Conservation (phyloP, 2,797 vertebrate species). For the Sebastiscus albofasciatus region DNA sequence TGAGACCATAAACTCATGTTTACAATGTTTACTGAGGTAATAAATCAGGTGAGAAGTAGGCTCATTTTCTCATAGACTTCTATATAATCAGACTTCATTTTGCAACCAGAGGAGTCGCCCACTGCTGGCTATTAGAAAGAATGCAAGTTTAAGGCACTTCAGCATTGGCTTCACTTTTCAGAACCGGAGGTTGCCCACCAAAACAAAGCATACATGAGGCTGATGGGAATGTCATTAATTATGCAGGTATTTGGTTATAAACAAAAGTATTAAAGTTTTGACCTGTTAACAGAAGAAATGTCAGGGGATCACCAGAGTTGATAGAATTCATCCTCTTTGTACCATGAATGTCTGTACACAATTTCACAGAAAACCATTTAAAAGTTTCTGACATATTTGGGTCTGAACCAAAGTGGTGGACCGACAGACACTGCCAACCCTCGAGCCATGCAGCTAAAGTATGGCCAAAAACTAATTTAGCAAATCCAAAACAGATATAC, state of each 20-base stretch:
- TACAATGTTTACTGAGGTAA: too few species aligned
- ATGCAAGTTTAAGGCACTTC: too few species aligned
- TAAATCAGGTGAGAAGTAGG: too few species aligned
- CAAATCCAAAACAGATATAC: conserved; percentile 10
- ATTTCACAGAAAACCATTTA: not conserved
- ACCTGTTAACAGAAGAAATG: not conserved
- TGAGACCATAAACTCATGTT: too few species aligned
- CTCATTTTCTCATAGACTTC: too few species aligned
- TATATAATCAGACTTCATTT: too few species aligned
- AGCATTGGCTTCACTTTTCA: too few species aligned
- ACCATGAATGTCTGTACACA: not conserved
- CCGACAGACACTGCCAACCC: not conserved
- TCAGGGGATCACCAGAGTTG: not conserved
- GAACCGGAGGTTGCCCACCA: too few species aligned
- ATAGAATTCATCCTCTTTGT: not conserved
- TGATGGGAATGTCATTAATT: not conserved
- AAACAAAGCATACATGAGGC: not conserved
- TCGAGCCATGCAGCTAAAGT: not conserved
- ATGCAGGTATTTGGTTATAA: not conserved
- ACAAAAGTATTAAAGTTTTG: not conserved
- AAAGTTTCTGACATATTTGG: not conserved
- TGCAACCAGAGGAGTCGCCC: too few species aligned
- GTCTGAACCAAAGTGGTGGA: not conserved
- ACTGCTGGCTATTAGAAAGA: too few species aligned
- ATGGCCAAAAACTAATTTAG: not conserved